phyloP scores from a whole-genome alignment of 30 jellyfish, hydroid and myxozoan species.

The Chironex yamaguchii region DNA sequence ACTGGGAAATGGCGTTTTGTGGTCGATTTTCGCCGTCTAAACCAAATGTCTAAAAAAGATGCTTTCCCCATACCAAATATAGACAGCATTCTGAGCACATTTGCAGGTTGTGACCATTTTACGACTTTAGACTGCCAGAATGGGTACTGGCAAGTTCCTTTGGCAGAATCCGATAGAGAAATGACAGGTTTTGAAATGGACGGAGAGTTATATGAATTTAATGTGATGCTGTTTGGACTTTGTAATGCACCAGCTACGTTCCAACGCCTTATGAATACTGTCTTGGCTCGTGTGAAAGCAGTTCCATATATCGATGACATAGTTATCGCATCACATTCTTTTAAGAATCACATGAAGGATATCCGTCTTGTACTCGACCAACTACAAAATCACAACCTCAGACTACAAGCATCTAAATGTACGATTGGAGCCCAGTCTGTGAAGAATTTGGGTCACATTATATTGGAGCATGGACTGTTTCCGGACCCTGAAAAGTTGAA shows the following conservation, averaged over 20 bases:
- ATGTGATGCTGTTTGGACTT: constrained; percentile 49
- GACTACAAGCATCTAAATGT: constrained; percentile 63
- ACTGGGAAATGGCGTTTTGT: too few relatives aligned
- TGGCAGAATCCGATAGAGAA: too few relatives aligned
- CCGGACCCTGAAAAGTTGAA: constrained; percentile 62
- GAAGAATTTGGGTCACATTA: constrained; percentile 61
- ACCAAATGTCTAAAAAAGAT: too few relatives aligned
- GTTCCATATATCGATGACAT: constrained; percentile 56
- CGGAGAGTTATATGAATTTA: constrained; percentile 52
- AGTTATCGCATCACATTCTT: constrained; percentile 14
- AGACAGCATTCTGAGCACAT: too few relatives aligned
- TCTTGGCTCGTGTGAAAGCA: constrained; percentile 41
- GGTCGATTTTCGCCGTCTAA: too few relatives aligned
- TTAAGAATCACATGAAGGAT: constrained; percentile 22
- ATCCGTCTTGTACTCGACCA: constrained; percentile 57
- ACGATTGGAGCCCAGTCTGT: constrained; percentile 41
- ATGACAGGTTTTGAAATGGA: too few relatives aligned
- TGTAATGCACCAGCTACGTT: constrained; percentile 53
- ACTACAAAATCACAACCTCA: constrained; percentile 47
- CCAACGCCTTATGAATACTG: constrained; percentile 34
- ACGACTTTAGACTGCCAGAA: too few relatives aligned
- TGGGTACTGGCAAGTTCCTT: too few relatives aligned
- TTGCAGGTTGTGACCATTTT: too few relatives aligned
- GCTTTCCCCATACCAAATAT: too few relatives aligned
- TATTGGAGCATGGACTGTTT: constrained; percentile 49